Evolutionary conservation across 2,888 invertebrate species (phyloP), one percentile per base, ranked within the genome.

Genomic region (Acronicta leporina): DNA sequence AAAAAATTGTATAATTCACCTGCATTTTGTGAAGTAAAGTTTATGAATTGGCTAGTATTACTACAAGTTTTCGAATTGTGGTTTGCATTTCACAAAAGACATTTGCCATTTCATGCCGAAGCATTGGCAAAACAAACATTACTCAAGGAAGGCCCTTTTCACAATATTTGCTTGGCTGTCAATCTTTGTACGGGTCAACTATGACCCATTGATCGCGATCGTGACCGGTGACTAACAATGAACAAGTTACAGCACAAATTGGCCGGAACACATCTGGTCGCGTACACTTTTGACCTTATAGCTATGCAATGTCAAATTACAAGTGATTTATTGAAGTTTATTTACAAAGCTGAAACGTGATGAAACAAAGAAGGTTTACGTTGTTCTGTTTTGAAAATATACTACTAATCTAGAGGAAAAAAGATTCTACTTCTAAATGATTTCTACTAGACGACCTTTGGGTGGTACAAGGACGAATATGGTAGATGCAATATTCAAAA

Each of bases 191-290:
- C 70, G 67, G 77, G 80, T 84, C 83, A 85, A 82, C 81, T 84
- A 75, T 87, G 86, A 86, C 84, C 90, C 77, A 88, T 81, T 88
- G 88, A 87, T 83, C 83, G 84, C 81, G 83, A 84, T 91, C 92
- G 91, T 92, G 92, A 90, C 87, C 84, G 78, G 80, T 82, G 80
- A 65, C 80, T 81, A 82, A 88, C 88, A 90, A 90, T 89, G 75
- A 82, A 68, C 68, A 72, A 77, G 75, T 87, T 86, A 87, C 81
- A 63, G 80, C 81, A 82, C 72, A 66, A 86, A 81, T 85, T 79
- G 81, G 75, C 77, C 83, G 84, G 85, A 87, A 88, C 86, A 76
- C 87, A 87, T 85, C 84, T 86, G 85, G 67, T 68, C 63, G 55
- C 62, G 73, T 66, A 64, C 54, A 57, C 49, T 70, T 81, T 72